Conservation (phyloP, 2,888 invertebrate genomes). For the Drosophila colorata region DNA sequence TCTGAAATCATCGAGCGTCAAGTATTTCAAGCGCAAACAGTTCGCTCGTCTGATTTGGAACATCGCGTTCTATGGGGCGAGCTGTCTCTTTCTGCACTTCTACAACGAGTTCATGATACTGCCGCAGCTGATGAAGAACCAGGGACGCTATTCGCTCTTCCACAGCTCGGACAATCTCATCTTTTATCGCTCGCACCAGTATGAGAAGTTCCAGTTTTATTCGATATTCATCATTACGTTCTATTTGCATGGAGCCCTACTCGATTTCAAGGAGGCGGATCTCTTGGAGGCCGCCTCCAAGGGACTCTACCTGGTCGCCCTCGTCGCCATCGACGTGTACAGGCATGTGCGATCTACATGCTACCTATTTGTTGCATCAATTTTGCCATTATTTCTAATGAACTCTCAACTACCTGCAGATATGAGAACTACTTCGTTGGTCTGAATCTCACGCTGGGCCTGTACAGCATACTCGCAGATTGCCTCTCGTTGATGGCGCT, state of each 20-base stretch:
- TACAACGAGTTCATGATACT: conserved; percentile 85
- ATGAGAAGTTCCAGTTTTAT: conserved; percentile 84
- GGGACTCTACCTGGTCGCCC: conserved; percentile 79
- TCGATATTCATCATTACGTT: conserved; percentile 84
- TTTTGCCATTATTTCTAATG: not conserved
- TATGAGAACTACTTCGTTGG: conserved; percentile 85
- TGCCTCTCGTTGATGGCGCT: conserved; percentile 81
- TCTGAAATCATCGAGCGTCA: conserved; percentile 83
- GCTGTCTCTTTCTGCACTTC: conserved; percentile 82
- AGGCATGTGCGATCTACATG: conserved; percentile 64
- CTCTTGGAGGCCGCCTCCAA: conserved; percentile 83
- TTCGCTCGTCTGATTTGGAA: conserved; percentile 84
- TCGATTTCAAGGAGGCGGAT: conserved; percentile 83
- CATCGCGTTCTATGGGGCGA: conserved; percentile 84
- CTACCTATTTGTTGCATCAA: not conserved
- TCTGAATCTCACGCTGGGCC: conserved; percentile 83
- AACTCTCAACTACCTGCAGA: conserved; percentile 51
- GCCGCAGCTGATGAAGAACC: conserved; percentile 83
- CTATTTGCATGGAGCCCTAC: conserved; percentile 82
- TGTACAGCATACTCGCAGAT: conserved; percentile 84
- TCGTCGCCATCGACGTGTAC: conserved; percentile 82
- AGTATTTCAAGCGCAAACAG: conserved; percentile 84
- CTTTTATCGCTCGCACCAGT: conserved; percentile 84
- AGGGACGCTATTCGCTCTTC: conserved; percentile 84
- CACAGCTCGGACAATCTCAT: conserved; percentile 84